These are phyloP conservation scores for Drosophila emarginata DNA, from an alignment of 2,888 invertebrate genomes.

Conservation along the genomic window DNA sequence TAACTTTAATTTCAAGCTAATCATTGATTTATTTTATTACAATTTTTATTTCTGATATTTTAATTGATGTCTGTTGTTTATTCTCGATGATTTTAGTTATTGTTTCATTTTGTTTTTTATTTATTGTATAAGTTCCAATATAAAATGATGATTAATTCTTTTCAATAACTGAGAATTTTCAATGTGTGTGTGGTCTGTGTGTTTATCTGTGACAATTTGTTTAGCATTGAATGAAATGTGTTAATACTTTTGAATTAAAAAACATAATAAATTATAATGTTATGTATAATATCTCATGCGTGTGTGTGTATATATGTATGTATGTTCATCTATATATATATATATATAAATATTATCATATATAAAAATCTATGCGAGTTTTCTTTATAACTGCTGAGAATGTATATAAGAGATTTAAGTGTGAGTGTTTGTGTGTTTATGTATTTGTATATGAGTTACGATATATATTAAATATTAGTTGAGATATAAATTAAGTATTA, in stretches of 20 bases:
- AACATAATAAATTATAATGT: slow-evolving; percentile 19
- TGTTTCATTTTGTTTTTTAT: background rate
- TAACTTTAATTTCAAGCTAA: background rate
- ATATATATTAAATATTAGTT: too few relatives aligned
- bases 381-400: slow-evolving; percentile 17
- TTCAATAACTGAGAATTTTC: slow-evolving; percentile 33
- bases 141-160: slow-evolving; percentile 18
- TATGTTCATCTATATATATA: slow-evolving; percentile 25
- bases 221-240: slow-evolving; percentile 31
- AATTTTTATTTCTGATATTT: slow-evolving; percentile 16
- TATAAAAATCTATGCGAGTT: slow-evolving; percentile 57
- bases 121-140: background rate
- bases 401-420: slow-evolving; percentile 3
- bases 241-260: slow-evolving; percentile 4
- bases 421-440: slow-evolving; percentile 18
- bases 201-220: slow-evolving; percentile 8
- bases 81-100: background rate
- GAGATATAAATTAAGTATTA: slow-evolving; percentile 55
- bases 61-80: slow-evolving; percentile 15
- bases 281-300: slow-evolving; percentile 24
- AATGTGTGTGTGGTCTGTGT: slow-evolving; percentile 1
- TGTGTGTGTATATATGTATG: slow-evolving; percentile 33
- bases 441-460: slow-evolving; percentile 16
- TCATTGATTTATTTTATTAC: slow-evolving; percentile 7
- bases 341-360: slow-evolving; percentile 15